Percentiles rank a stretch among this genome's conserved stretches.
Conservation (phyloP, 1,140 invertebrate genomes). For the Catajapyx aquilonaris region DNA sequence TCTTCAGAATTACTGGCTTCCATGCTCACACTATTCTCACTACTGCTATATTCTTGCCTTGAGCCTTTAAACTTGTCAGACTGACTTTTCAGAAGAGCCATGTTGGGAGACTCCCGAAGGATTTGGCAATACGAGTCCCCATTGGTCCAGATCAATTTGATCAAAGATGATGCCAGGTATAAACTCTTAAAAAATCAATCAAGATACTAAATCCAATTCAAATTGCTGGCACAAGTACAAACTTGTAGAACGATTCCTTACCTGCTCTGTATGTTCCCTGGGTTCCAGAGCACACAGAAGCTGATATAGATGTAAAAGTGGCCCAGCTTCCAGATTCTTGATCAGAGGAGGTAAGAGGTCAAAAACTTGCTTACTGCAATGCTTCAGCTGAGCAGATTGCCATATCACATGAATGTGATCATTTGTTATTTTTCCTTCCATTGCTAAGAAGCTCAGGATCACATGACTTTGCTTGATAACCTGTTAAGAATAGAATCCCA, state of each 20-base stretch:
- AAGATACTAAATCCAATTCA: slow-evolving; percentile 2
- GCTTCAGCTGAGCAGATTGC: slow-evolving; percentile 81
- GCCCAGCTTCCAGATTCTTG: slow-evolving; percentile 66
- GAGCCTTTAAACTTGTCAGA: too few species aligned
- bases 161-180: slow-evolving; percentile 65
- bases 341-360: slow-evolving; percentile 74
- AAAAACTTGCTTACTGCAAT: slow-evolving; percentile 80
- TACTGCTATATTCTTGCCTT: slow-evolving; percentile 19
- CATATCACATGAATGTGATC: slow-evolving; percentile 85
- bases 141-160: slow-evolving; percentile 72
- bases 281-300: slow-evolving; percentile 64
- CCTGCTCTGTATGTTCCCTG: slow-evolving; percentile 78
- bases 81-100: too few species aligned
- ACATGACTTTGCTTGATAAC: slow-evolving; percentile 88
- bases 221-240: too few species aligned
- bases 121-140: slow-evolving; percentile 24
- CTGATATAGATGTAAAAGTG: slow-evolving; percentile 68
- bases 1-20: slow-evolving; percentile 57
- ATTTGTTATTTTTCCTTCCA: slow-evolving; percentile 71
- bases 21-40: slow-evolving; percentile 48
- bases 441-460: slow-evolving; percentile 74
- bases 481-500: too few species aligned
- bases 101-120: slow-evolving; percentile 10
- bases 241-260: too few species aligned
- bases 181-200: slow-evolving; percentile 37